Base-by-base conservation (phyloP, 2,797 vertebrate species). In the Sparidentex hasta region DNA sequence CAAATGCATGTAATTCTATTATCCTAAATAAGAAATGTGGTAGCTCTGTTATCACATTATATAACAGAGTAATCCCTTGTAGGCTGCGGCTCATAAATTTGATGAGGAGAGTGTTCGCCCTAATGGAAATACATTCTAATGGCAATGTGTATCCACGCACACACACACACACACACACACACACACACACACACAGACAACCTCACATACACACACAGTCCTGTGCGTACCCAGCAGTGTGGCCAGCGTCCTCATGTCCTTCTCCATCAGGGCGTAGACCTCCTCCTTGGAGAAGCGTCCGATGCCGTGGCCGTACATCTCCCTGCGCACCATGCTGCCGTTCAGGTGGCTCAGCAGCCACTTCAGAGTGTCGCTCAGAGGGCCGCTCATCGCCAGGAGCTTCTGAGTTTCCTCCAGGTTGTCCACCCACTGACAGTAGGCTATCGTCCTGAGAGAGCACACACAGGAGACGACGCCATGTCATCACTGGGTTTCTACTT, bases 391-490 rank as follows among this genome's bases (percentile, higher is more conserved):
- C 0, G 96, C 95, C 82, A 99, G 95, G 91, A 99, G 96, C 94
- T 97, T 97, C 89, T 96, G 96, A 0, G 98, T 99, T 92, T 99
- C 97, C 2, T 97, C 96, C 83, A 98, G 94, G 78, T 99, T 99
- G 93, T 99, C 98, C 93, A 99, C 97, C 98, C 98, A 99, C 20
- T 99, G 98, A 92, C 98, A 99, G 92, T 99, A 99, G 9, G 97
- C 96, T 82, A 99, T 96, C 0, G 97, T 98, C 98, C 98, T 99
- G 91, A 2, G 44, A 29, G 41, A 65, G 57, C 23, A 65, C 52
- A 71, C 17, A 64, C 20, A 12, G n/a, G 2, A 64, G 23, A 48
- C 14, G n/a, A 41, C 44, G 8, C 2, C 14, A 20, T 2, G 52
- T 71, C 65, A 29, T 17, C 21, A 2, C 0, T 14, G 29, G 5